Evolutionary conservation across 2,113 vertebrate species (phyloP).

Genomic region (Salvelinus alpinus): DNA sequence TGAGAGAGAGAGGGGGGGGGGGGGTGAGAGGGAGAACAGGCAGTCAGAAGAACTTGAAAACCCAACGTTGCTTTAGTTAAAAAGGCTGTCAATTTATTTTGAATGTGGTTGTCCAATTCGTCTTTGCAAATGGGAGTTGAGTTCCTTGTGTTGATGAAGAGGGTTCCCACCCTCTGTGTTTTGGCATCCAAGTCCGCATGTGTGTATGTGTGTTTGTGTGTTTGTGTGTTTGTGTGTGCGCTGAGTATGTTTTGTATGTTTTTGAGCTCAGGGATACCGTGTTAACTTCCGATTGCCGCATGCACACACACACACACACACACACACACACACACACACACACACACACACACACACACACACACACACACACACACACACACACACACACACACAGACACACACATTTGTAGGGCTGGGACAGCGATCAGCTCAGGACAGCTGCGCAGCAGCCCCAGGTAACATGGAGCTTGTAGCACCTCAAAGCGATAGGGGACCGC

Average conservation of each 20-base stretch:
- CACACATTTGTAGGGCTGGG: slow-evolving; percentile 46
- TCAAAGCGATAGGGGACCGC: slow-evolving; percentile 56
- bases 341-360: neutral
- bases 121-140: neutral
- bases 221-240: neutral
- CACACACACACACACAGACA: neutral
- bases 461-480: slow-evolving; percentile 61
- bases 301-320: neutral
- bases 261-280: neutral
- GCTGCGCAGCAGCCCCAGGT: slow-evolving; percentile 78
- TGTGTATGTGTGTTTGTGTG: slow-evolving; percentile 11
- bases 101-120: no score
- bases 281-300: no score
- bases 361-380: neutral
- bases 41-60: neutral
- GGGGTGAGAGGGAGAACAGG: neutral
- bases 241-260: neutral
- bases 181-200: neutral
- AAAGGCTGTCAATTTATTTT: no score
- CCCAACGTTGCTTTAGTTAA: no score
- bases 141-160: neutral
- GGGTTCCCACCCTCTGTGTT: no score
- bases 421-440: slow-evolving; percentile 69
- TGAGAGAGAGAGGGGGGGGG: neutral
- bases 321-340: neutral